A percentile compares a stretch with the other conserved stretches of the same genome.
Evolutionary conservation across 2,888 invertebrate genomes (phyloP).

Genomic region (Drosophila tanythrix): DNA sequence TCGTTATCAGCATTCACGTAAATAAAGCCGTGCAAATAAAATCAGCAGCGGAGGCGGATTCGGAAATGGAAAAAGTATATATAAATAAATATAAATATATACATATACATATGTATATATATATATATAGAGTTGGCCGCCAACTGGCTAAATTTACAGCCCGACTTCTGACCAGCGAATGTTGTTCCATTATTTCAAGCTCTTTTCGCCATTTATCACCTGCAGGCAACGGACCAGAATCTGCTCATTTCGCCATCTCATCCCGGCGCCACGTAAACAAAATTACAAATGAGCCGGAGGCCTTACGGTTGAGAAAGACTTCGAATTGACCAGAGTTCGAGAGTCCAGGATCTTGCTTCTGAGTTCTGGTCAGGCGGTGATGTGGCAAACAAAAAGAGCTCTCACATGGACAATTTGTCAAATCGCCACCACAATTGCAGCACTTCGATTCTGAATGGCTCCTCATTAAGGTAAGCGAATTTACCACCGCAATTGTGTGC

Average conservation of each 20-base stretch:
- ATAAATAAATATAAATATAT: background rate
- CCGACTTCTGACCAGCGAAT: constrained; percentile 58
- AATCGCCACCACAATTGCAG: constrained; percentile 75
- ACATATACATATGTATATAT: background rate
- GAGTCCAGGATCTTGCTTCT: background rate
- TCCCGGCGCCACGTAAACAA: constrained; percentile 34
- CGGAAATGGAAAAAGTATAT: background rate
- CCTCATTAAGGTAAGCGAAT: constrained; percentile 60
- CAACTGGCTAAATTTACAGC: constrained; percentile 51
- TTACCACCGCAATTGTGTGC: constrained; percentile 59
- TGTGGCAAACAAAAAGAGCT: constrained; percentile 67
- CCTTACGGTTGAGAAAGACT: constrained; percentile 10
- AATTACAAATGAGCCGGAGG: constrained; percentile 59
- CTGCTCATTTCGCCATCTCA: constrained; percentile 13
- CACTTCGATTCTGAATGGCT: constrained; percentile 36
- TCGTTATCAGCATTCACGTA: constrained; percentile 23
- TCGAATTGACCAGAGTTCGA: background rate
- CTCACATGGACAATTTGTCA: constrained; percentile 73
- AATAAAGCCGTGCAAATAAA: constrained; percentile 33
- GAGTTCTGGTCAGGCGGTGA: constrained; percentile 13
- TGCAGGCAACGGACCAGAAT: constrained; percentile 46
- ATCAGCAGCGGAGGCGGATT: background rate
- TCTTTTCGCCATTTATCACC: constrained; percentile 77
- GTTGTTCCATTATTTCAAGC: constrained; percentile 75
- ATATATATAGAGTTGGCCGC: background rate